Base-by-base conservation (phyloP, 2,888 invertebrate species). In the Hemithea aestivaria region DNA sequence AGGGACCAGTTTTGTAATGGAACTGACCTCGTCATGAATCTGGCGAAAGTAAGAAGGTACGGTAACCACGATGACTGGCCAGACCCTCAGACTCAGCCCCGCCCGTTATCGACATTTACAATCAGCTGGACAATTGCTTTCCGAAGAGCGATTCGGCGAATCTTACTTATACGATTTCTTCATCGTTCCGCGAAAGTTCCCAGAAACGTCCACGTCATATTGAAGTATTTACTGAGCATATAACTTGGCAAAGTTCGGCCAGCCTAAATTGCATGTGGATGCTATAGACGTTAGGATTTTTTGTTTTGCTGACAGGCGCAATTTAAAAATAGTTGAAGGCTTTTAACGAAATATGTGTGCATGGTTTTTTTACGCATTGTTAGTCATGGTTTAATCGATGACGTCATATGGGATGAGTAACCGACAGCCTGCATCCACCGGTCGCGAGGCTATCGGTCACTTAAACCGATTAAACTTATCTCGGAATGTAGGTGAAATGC, bases 321-420 rank as follows among this genome's bases (percentile, higher is more conserved):
- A n/a, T n/a, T n/a, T n/a, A n/a, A n/a, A n/a, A n/a, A n/a, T n/a
- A n/a, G n/a, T n/a, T n/a, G n/a, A n/a, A n/a, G n/a, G n/a, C n/a
- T n/a, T n/a, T n/a, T n/a, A n/a, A n/a, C n/a, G n/a, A n/a, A n/a
- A n/a, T n/a, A n/a, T 12, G 35, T 29, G 27, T 22, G 31, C 32
- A 38, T 61, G 53, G 65, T 67, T 74, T 77, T 73, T 73, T 76
- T 63, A 48, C 47, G 58, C 62, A 65, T 61, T 65, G 62, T 82
- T 79, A 81, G 69, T 84, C 84, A 82, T 66, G 56, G 67, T 61
- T 67, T 70, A 73, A 78, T 75, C 63, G 68, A 51, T 84, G 84
- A 85, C 83, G 83, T 82, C 82, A 84, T 47, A 49, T 47, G 49
- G 49, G 56, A 62, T 84, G 84, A 83, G 77, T 83, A 83, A 84